Base-by-base conservation (phyloP, 2,888 invertebrate genomes). In the Cistogaster globosa region DNA sequence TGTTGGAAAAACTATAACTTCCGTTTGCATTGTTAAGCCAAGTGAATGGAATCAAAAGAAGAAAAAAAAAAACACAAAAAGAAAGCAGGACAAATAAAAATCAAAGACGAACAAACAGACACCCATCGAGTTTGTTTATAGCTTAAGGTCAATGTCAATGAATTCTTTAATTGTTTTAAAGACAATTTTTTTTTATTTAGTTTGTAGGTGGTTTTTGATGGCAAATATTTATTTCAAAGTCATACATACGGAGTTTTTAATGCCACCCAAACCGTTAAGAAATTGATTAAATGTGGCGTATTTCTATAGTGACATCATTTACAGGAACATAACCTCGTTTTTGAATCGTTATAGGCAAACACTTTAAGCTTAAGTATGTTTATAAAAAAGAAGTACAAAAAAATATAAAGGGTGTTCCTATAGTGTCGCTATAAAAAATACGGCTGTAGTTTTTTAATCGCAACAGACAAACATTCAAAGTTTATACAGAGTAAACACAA, bases 221-320 rank as follows among this genome's bases (percentile, higher is more conserved):
- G 51, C 67, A 74, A 58, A 60, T 9, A 22, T 26, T 12, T 0
- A 6, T 55, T 20, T 48, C 8, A 48, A 48, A n/a, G 2, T 32
- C 45, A 48, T 48, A 14, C 9, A 45, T 45, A 22, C 20, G 11
- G 48, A 26, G 51, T 9, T 55, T 55, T 7, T 65, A 55, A 38
- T 85, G n/a, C 91, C 90, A 90, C 91, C 90, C 91, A 91, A 89
- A 87, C 89, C 90, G 91, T 89, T 89, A 79, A 88, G 84, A 89
- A 90, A 90, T 90, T 88, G 89, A 90, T 91, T 82, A 90, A 88
- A 87, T 88, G 63, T 69, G 88, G 88, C 89, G 86, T n/a, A n/a
- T n/a, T n/a, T n/a, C n/a, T n/a, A n/a, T n/a, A n/a, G n/a, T n/a
- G n/a, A n/a, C n/a, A n/a, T n/a, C n/a, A n/a, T n/a, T n/a, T n/a